Conservation (phyloP, 2,113 vertebrate species). For the Oriolus oriolus region DNA sequence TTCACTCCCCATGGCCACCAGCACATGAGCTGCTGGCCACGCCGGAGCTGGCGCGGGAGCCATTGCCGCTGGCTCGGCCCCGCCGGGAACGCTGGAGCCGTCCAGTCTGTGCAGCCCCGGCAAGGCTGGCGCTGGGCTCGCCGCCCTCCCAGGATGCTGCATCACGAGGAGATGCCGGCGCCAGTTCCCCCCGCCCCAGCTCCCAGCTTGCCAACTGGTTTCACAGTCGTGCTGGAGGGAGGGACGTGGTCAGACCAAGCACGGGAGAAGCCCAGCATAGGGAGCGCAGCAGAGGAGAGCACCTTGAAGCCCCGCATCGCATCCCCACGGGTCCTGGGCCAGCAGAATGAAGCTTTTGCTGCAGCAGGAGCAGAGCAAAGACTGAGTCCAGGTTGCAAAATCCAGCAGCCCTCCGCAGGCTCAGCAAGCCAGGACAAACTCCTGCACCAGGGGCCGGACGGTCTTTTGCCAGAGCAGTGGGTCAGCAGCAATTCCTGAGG, state of each 20-base stretch:
- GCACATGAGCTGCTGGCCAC: neutral
- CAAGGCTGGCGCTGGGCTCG: neutral
- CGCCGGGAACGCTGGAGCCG: neutral
- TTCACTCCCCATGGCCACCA: neutral
- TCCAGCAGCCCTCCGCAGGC: neutral
- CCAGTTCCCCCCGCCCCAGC: neutral
- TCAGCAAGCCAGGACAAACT: neutral
- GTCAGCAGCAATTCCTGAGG: neutral
- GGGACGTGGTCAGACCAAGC: neutral
- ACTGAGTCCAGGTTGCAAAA: neutral
- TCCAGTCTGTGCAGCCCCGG: neutral
- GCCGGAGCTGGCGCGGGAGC: neutral
- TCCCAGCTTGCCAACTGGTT: neutral
- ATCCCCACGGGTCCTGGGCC: accelerated
- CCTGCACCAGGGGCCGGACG: accelerated
- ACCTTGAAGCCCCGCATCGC: neutral
- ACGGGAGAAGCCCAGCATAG: neutral
- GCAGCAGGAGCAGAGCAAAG: neutral
- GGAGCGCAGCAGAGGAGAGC: neutral
- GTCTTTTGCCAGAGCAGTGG: neutral
- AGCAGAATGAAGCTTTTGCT: neutral
- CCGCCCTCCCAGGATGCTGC: constrained; percentile 10
- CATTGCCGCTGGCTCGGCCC: neutral
- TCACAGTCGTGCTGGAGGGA: neutral
- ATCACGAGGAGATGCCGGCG: constrained; percentile 19